phyloP scores from a whole-genome alignment of 1,140 invertebrate species.

The Tribolium castaneum region DNA sequence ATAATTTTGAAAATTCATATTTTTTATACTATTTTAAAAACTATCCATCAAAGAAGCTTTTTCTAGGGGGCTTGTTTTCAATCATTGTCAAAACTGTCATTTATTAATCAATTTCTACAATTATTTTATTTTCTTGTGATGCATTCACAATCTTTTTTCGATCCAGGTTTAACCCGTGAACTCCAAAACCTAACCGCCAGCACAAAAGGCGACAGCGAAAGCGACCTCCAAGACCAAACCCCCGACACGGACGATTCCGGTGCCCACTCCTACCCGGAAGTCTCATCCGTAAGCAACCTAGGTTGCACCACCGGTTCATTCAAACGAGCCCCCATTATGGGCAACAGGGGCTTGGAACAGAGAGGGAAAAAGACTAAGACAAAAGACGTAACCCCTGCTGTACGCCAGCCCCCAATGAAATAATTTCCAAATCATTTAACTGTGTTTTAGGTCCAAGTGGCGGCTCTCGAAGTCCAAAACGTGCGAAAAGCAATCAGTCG shows the following conservation, averaged over 20 bases:
- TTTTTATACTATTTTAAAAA: too few relatives aligned
- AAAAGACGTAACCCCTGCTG: slow-evolving; percentile 64
- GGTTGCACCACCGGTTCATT: slow-evolving; percentile 65
- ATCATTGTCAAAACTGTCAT: neutral
- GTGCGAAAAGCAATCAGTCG: slow-evolving; percentile 95
- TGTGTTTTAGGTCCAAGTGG: slow-evolving; percentile 75
- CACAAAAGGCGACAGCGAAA: slow-evolving; percentile 70
- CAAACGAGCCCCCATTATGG: slow-evolving; percentile 69
- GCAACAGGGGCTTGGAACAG: slow-evolving; percentile 65
- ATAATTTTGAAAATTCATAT: too few relatives aligned
- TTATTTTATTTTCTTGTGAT: neutral
- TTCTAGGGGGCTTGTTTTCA: too few relatives aligned
- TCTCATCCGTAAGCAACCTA: slow-evolving; percentile 58
- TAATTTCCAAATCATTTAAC: slow-evolving; percentile 24
- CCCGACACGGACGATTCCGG: slow-evolving; percentile 75
- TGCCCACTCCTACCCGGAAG: slow-evolving; percentile 67
- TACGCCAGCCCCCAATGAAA: slow-evolving; percentile 34
- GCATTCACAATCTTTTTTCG: neutral
- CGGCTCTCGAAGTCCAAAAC: slow-evolving; percentile 95
- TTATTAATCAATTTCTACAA: neutral
- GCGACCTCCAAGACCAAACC: slow-evolving; percentile 71
- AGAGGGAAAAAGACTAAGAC: slow-evolving; percentile 70
- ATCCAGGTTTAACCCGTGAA: slow-evolving; percentile 66
- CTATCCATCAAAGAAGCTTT: too few relatives aligned
- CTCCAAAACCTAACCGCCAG: slow-evolving; percentile 66